These are phyloP conservation scores for Cheilosia scutellata DNA, from an alignment of 2,888 invertebrate species.

Conservation along the genomic window DNA sequence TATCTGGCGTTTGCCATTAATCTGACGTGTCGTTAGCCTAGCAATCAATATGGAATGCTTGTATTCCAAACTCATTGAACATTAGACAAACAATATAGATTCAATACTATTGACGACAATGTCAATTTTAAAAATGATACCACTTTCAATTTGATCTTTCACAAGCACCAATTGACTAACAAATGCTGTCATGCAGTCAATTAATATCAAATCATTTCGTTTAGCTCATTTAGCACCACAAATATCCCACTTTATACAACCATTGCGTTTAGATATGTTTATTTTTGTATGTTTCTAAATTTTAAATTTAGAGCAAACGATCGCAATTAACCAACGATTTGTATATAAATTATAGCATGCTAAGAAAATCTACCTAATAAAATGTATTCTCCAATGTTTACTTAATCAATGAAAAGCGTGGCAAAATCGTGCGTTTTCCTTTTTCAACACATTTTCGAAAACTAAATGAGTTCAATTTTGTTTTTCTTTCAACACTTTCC, in stretches of 20 bases:
- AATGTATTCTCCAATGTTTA: not conserved
- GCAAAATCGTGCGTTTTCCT: conserved; percentile 5
- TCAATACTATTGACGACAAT: not conserved
- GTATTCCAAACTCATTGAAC: too few relatives aligned
- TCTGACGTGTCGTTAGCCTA: too few relatives aligned
- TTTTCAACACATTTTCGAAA: conserved; percentile 15
- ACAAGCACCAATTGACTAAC: not conserved
- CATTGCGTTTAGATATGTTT: not conserved
- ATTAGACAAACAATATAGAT: too few relatives aligned
- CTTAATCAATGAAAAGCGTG: conserved; percentile 9
- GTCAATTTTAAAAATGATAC: not conserved
- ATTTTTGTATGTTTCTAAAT: not conserved
- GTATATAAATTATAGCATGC: not conserved
- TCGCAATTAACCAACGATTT: not conserved
- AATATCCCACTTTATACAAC: not conserved
- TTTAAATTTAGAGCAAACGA: conserved; percentile 9
- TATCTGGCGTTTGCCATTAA: too few relatives aligned
- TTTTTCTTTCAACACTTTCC: not conserved
- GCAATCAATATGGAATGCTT: too few relatives aligned
- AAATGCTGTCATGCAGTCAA: conserved; percentile 13
- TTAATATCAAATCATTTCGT: conserved; percentile 13
- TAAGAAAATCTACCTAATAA: not conserved
- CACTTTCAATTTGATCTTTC: conserved; percentile 2
- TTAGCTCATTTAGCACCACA: not conserved
- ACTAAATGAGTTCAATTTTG: not conserved